Base-by-base conservation (phyloP, 2,113 vertebrate species). In the Tragelaphus imberbis region DNA sequence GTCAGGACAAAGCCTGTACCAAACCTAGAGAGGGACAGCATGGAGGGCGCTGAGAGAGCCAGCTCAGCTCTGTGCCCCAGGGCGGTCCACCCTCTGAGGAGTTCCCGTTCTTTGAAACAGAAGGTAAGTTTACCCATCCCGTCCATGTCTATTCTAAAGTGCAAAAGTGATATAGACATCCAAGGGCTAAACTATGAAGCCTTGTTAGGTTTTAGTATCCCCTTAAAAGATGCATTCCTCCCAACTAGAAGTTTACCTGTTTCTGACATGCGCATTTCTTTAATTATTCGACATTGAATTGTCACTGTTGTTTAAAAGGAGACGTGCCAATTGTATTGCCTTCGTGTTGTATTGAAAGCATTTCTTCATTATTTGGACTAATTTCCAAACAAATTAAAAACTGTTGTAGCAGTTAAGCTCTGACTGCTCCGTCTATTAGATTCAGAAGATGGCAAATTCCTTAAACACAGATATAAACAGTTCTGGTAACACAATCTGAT, bases 381-480 rank as follows among this genome's bases (percentile, higher is more conserved):
- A 98, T 98, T 98, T 97, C 88, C 87, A 98, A 97, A 96, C 95
- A 95, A 96, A 97, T 97, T 97, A 97, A 98, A 97, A 97, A 96
- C 92, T 88, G 81, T 96, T 95, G 95, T 97, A 97, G 88, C 97
- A 94, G 93, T 97, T 96, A 96, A 95, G 96, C 96, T 98, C 91
- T 63, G 94, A 87, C 89, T 97, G 86, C 58, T 97, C 84, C 97
- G 81, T 97, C 94, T 97, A 98, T 96, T 95, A 97, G 94, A 97
- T 95, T 98, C 94, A 98, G 94, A 98, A 98, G 96, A 97, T 95
- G 95, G 97, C 82, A 97, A 95, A 93, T 97, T 97, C 86, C 96
- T 98, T 98, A 97, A 97, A 96, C 91, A 97, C 63, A 96, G 95
- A 96, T 97, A 97, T 97, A 97, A 98, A 97, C 96, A 98, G 95